Conservation (phyloP, 2,888 invertebrate genomes). For the Penaeus monodon region DNA sequence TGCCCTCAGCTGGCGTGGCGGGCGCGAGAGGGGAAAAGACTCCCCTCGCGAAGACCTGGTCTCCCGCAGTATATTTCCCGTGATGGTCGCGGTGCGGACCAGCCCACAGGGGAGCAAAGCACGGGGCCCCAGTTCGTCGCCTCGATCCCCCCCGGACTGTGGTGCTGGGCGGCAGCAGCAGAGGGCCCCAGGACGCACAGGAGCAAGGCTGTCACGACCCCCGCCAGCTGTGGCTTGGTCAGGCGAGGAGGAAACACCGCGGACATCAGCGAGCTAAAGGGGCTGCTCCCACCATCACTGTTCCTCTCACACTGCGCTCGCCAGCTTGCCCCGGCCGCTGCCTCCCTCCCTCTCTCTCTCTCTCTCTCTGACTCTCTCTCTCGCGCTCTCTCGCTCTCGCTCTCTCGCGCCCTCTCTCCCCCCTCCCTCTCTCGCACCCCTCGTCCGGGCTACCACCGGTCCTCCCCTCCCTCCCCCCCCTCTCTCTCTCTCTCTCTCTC, state of each 20-base stretch:
- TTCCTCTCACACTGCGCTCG: constrained; percentile 36
- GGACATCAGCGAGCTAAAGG: constrained; percentile 42
- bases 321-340: background rate
- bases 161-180: constrained; percentile 27
- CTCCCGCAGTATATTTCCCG: constrained; percentile 53
- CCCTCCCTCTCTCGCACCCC: constrained; percentile 4
- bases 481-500: background rate
- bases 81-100: constrained; percentile 46
- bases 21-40: constrained; percentile 56
- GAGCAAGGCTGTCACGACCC: constrained; percentile 36
- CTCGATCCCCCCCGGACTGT: constrained; percentile 28
- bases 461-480: background rate
- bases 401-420: background rate
- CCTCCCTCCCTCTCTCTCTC: background rate
- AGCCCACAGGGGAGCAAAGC: constrained; percentile 58
- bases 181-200: constrained; percentile 4
- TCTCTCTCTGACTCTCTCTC: constrained; percentile 3
- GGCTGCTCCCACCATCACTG: constrained; percentile 54
- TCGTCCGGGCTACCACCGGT: background rate
- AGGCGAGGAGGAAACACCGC: constrained; percentile 38
- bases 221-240: constrained; percentile 41
- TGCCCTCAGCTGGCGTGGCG: constrained; percentile 58
- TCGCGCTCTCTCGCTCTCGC: background rate
- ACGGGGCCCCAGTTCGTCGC: constrained; percentile 37
- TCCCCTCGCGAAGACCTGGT: constrained; percentile 48